These are phyloP conservation scores for Bombus superbus DNA, from an alignment of 1,140 invertebrate species.

Conservation along the genomic window DNA sequence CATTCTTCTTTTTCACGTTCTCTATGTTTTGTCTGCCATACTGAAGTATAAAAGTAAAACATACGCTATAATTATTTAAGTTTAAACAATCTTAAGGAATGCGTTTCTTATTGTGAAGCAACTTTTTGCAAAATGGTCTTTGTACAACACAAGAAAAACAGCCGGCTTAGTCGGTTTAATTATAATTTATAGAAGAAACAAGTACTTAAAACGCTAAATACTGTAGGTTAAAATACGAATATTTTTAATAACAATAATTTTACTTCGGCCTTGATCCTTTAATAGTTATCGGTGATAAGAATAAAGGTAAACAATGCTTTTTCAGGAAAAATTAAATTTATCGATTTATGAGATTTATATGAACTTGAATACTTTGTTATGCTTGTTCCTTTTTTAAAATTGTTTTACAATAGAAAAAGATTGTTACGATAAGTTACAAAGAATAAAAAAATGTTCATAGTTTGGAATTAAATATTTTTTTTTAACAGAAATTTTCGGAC, in stretches of 20 bases:
- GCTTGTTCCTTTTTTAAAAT: background rate
- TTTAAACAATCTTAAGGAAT: background rate
- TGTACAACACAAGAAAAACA: background rate
- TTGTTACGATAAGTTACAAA: background rate
- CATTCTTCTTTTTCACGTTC: slow-evolving; percentile 85
- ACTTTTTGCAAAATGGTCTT: background rate
- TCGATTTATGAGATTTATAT: background rate
- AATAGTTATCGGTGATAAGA: background rate
- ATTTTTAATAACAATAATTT: background rate
- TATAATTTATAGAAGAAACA: background rate
- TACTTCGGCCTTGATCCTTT: background rate
- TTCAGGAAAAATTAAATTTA: background rate
- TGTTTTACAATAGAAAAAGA: background rate
- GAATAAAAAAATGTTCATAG: background rate
- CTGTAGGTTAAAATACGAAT: background rate
- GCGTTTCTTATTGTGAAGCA: background rate
- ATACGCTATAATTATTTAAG: background rate
- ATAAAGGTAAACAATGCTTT: background rate
- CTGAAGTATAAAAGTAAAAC: slow-evolving; percentile 80
- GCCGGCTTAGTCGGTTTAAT: background rate
- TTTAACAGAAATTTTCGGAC: background rate
- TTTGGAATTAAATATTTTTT: background rate
- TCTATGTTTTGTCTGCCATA: slow-evolving; percentile 92
- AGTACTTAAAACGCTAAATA: no score
- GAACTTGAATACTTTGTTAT: background rate